Evolutionary conservation across 2,113 vertebrate genomes (phyloP).

Genomic region (Pangasianodon hypophthalmus): DNA sequence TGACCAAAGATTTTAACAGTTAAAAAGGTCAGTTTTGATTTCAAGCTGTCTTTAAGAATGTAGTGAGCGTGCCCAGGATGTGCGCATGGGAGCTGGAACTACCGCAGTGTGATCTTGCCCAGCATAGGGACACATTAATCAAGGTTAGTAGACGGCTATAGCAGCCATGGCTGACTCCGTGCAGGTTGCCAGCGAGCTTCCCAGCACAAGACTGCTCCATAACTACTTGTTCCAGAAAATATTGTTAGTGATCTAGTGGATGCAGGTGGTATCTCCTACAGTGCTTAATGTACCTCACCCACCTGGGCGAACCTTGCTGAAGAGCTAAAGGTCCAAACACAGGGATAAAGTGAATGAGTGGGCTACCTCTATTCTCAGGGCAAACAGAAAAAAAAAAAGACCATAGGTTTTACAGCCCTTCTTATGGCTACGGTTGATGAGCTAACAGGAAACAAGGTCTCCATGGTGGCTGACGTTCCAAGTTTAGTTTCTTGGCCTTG

Average conservation of each 20-base stretch:
- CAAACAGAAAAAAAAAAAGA: not conserved
- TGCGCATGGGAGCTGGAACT: not conserved
- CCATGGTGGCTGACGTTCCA: not conserved
- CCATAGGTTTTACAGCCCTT: not conserved
- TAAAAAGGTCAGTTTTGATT: not conserved
- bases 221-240: not conserved
- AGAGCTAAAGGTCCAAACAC: not conserved
- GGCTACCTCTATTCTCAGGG: not conserved
- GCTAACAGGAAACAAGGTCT: not conserved
- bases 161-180: not conserved
- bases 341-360: not conserved
- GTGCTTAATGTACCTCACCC: not conserved
- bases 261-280: not conserved
- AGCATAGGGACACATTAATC: slow-evolving; percentile 3
- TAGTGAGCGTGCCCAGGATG: not conserved
- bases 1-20: not conserved
- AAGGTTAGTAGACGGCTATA: not conserved
- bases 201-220: not conserved
- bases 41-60: not conserved
- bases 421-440: not conserved
- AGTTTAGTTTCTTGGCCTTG: not conserved
- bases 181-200: not conserved
- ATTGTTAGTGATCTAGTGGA: not conserved
- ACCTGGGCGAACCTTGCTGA: not conserved
- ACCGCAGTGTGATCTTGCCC: not conserved